Conservation (phyloP, 2,797 vertebrate genomes). For the Gymnopithys bicolor region DNA sequence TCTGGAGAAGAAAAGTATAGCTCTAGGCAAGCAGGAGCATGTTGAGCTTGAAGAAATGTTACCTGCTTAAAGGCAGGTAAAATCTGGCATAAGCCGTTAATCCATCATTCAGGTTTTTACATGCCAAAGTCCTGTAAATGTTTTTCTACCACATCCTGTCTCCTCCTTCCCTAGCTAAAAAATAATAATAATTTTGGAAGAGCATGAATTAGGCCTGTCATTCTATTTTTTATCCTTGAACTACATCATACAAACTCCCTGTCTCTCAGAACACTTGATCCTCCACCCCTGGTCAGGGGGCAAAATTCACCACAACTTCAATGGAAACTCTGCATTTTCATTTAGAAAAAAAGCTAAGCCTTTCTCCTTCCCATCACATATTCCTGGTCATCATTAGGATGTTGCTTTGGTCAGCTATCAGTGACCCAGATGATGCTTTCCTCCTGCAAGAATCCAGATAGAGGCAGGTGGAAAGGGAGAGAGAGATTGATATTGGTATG, state of each 20-base stretch:
- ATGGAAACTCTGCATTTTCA: not conserved
- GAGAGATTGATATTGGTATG: not conserved
- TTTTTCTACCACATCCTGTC: constrained; percentile 62
- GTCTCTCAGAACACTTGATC: not conserved
- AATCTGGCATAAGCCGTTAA: constrained; percentile 66
- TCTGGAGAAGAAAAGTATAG: constrained; percentile 44
- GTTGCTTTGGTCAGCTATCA: not conserved
- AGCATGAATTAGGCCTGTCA: constrained; percentile 63
- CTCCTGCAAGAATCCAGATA: not conserved
- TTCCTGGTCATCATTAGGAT: not conserved
- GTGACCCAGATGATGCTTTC: not conserved
- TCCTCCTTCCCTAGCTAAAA: constrained; percentile 55
- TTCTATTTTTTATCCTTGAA: not conserved
- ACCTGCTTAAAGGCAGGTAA: constrained; percentile 68
- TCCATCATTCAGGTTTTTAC: constrained; percentile 61
- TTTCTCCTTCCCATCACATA: not conserved
- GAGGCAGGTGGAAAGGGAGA: not conserved
- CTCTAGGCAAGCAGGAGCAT: constrained; percentile 66
- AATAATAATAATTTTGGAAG: constrained; percentile 71
- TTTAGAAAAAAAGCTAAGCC: not conserved
- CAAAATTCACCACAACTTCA: not conserved
- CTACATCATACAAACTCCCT: not conserved
- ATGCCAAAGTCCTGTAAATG: constrained; percentile 57
- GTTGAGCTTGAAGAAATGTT: constrained; percentile 54
- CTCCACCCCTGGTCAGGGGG: not conserved